Evolutionary conservation across 2,888 invertebrate genomes (phyloP), one percentile per base, ranked within the genome.

Genomic region (Drosophila tanythrix): DNA sequence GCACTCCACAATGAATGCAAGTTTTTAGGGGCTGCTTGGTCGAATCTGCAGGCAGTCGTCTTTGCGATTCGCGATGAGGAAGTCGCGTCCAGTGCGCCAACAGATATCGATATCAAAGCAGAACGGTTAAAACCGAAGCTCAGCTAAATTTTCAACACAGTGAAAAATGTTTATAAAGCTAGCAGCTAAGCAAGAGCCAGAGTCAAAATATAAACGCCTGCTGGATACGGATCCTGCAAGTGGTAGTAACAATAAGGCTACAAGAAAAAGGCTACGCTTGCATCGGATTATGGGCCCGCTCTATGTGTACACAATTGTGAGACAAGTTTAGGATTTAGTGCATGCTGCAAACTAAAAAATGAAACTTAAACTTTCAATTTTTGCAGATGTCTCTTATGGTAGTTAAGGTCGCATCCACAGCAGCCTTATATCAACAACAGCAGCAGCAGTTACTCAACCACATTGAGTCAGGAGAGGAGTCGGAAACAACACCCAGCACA

Each of bases 351-450:
- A 13, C 35, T 29, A 27, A n/a, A 10, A 38, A 38, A 38, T 35
- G 27, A 59, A 65, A 38, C 33, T 43, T 50, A 64, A 66, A 70
- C 73, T 73, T 70, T 77, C 75, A n/a, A 70, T 70, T 70, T 77
- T 81, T 73, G 4, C 79, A 92, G 92, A 91, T 92, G 88, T 91
- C 91, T 82, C 81, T 92, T 83, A 90, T 92, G 91, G 87, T 92
- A 82, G 89, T 92, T 80, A 91, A 91, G 87, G 88, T 90, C 81
- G 91, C 92, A 76, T 91, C 92, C 38, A 79, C 91, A 82, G 81
- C 92, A 74, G 88, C 89, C 62, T 74, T 88, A 62, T 85, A 90
- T 69, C 89, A 92, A 63, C 91, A 91, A 52, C 84, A 63, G 33
- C 84, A 76, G 58, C 79, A 79, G 59, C 82, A 79, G 38, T 82